Percentiles rank a stretch among this genome's conserved stretches.
phyloP scores from a whole-genome alignment of 2,113 vertebrate genomes.

The Eptesicus fuscus region DNA sequence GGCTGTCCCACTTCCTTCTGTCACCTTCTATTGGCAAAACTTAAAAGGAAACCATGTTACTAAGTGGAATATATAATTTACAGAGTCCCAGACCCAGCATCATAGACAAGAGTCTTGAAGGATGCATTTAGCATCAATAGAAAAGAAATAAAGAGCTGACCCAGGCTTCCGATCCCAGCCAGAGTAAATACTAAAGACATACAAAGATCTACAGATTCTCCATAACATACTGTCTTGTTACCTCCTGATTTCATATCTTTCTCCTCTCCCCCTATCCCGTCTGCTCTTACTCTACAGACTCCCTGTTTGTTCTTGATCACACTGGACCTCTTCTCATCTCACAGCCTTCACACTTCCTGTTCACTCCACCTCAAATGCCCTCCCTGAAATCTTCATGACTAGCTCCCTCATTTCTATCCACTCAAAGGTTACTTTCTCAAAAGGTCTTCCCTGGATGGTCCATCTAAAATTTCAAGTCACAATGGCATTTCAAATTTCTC shows the following conservation, averaged over 20 bases:
- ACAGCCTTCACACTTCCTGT: background rate
- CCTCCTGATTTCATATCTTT: background rate
- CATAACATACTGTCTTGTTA: background rate
- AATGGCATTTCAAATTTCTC: background rate
- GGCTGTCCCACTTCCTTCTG: background rate
- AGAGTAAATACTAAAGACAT: background rate
- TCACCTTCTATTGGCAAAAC: background rate
- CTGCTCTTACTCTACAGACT: background rate
- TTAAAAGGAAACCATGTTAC: background rate
- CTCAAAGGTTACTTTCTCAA: background rate
- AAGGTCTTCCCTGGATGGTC: background rate
- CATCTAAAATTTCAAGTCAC: background rate
- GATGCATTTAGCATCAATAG: background rate
- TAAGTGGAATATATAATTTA: background rate
- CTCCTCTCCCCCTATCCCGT: background rate
- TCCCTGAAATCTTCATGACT: background rate
- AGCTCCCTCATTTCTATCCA: background rate
- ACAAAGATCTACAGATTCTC: background rate
- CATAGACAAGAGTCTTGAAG: background rate
- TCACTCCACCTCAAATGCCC: background rate
- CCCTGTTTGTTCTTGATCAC: too few relatives aligned
- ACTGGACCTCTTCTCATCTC: rapidly evolving
- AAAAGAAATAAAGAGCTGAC: background rate
- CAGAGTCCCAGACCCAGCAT: background rate
- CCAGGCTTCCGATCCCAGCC: background rate